Evolutionary conservation across 2,113 vertebrate genomes (phyloP).

Genomic region (Eonycteris spelaea): DNA sequence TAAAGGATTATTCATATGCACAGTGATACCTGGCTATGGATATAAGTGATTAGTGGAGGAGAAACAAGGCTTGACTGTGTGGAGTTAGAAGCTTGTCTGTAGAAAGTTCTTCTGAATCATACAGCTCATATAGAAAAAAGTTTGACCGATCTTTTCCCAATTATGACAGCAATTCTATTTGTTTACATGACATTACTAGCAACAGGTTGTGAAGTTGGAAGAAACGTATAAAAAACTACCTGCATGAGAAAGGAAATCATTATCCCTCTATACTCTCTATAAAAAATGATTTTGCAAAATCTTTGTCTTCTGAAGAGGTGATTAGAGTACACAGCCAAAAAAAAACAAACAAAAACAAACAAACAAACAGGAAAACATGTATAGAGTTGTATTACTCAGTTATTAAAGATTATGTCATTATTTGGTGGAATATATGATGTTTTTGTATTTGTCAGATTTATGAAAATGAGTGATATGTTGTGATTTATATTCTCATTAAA

Average conservation of each 20-base stretch:
- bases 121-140: neutral
- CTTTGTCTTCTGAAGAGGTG: neutral
- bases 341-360: too few species aligned
- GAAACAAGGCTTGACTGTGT: neutral
- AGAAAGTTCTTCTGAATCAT: neutral
- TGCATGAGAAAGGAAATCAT: neutral
- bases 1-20: neutral
- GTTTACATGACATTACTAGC: neutral
- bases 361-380: neutral
- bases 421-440: neutral
- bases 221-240: neutral
- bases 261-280: neutral
- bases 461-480: neutral
- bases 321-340: neutral
- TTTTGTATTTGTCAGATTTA: neutral
- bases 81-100: neutral
- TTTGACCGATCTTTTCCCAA: neutral
- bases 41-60: neutral
- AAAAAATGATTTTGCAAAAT: neutral
- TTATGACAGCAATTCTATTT: neutral
- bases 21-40: neutral
- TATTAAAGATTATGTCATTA: neutral
- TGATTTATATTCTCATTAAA: neutral
- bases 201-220: neutral
- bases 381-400: neutral